Base-by-base conservation (phyloP, 2,888 invertebrate genomes). In the Cantharis rustica region DNA sequence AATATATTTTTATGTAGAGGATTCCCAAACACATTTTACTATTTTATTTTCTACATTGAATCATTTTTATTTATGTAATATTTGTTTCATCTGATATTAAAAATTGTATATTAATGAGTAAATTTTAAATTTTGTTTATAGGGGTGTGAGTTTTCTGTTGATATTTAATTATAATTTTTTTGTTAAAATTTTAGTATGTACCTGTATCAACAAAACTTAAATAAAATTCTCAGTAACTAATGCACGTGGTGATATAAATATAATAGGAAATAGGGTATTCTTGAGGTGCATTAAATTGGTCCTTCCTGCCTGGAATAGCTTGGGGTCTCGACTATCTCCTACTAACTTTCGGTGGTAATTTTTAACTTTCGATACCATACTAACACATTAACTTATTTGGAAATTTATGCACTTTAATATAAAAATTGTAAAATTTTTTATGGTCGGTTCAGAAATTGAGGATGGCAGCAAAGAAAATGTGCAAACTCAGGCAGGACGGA, bases 401-500 rank as follows among this genome's bases (percentile, higher is more conserved):
- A 82, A 80, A 81, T 78, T 75, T 82, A 80, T 82, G 78, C 80
- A 81, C 79, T 80, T 83, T 83, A 81, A 80, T 84, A 81, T 84
- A 85, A 85, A 86, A 84, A 84, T 85, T 84, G 83, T 84, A 84
- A 84, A 82, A 84, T 86, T 86, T 87, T 87, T 87, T 86, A 84
- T 86, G 85, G 86, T 86, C 87, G 87, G 87, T 88, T 87, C 87
- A 87, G 88, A 88, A 85, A 87, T 86, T 86, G 85, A 86, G 86
- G 86, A 87, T 84, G 84, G 86, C 86, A 87, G 86, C 86, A 86
- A 87, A 86, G 86, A 86, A 85, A 86, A 83, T 84, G 85, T 85
- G 86, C 86, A 85, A 84, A 84, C 86, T 85, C 87, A 88, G 88
- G 88, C 88, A 88, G 88, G 88, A 87, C 85, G 88, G 88, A 88